phyloP scores from a whole-genome alignment of 2,113 vertebrate species.

The Rutilus rutilus region DNA sequence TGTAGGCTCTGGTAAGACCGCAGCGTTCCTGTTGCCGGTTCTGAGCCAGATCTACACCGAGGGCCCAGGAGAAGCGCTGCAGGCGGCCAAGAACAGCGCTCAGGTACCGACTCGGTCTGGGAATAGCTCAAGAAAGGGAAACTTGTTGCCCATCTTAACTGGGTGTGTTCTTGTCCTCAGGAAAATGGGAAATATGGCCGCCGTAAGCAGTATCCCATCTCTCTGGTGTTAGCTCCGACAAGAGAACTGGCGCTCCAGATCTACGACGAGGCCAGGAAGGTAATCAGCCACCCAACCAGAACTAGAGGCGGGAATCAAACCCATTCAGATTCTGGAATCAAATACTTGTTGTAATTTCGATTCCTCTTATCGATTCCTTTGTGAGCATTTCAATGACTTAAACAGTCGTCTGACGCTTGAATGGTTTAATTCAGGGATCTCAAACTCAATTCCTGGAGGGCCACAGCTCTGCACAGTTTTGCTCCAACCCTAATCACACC shows the following conservation, averaged over 20 bases:
- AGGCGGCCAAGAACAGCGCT: conserved; percentile 82
- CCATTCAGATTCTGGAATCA: no score
- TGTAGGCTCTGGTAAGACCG: conserved; percentile 91
- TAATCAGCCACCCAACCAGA: conserved; percentile 57
- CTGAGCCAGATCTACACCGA: conserved; percentile 95
- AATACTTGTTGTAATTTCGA: no score
- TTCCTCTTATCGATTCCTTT: no score
- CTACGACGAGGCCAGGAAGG: conserved; percentile 96
- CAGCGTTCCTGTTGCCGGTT: conserved; percentile 94
- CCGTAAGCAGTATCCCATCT: conserved; percentile 95
- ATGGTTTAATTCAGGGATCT: no score
- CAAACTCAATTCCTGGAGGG: no score
- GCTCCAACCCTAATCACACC: no score
- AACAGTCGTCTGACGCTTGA: no score
- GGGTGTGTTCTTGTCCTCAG: conserved; percentile 59
- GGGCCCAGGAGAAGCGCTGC: conserved; percentile 92
- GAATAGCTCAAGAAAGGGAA: no score
- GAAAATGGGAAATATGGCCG: conserved; percentile 94
- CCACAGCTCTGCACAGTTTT: no score
- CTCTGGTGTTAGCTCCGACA: conserved; percentile 93
- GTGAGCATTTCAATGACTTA: no score
- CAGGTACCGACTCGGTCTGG: conserved; percentile 59
- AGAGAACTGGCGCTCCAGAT: conserved; percentile 96
- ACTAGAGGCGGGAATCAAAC: no score
- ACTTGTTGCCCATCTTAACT: neutral